These are phyloP conservation scores for Machimus rusticus DNA, from an alignment of 2,888 invertebrate genomes.

Conservation along the genomic window DNA sequence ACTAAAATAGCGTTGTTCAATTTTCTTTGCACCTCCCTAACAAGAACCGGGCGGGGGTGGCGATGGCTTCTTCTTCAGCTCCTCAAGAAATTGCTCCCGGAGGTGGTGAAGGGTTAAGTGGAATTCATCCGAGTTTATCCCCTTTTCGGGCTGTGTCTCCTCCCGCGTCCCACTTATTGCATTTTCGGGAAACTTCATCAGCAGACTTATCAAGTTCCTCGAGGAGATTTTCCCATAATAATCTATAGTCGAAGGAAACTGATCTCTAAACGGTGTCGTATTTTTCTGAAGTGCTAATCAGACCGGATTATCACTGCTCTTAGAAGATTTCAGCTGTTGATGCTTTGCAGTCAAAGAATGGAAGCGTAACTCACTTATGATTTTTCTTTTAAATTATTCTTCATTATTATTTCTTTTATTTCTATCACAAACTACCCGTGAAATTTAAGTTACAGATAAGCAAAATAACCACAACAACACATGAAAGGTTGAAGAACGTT, in stretches of 20 bases:
- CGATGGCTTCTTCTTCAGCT: not conserved
- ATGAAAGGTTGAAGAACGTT: too few species aligned
- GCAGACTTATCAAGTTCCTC: not conserved
- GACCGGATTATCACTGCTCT: not conserved
- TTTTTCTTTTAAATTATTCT: too few species aligned
- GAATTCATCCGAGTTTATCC: not conserved
- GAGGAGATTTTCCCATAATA: not conserved
- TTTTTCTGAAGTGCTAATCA: not conserved
- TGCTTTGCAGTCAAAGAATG: not conserved
- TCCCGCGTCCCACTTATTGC: not conserved
- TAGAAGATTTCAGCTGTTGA: not conserved
- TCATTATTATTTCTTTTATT: too few species aligned
- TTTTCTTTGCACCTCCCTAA: not conserved
- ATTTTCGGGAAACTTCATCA: not conserved
- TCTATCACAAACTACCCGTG: too few species aligned
- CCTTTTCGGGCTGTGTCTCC: not conserved
- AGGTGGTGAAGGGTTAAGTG: not conserved
- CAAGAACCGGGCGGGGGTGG: not conserved
- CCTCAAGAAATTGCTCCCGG: not conserved
- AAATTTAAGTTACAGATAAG: too few species aligned
- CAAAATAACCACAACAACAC: too few species aligned
- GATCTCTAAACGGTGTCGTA: not conserved
- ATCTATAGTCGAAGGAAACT: not conserved
- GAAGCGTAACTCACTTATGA: not conserved
- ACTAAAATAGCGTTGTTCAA: not conserved